Evolutionary conservation across 2,797 vertebrate species (phyloP).

Genomic region (Anisognathus igniventris): DNA sequence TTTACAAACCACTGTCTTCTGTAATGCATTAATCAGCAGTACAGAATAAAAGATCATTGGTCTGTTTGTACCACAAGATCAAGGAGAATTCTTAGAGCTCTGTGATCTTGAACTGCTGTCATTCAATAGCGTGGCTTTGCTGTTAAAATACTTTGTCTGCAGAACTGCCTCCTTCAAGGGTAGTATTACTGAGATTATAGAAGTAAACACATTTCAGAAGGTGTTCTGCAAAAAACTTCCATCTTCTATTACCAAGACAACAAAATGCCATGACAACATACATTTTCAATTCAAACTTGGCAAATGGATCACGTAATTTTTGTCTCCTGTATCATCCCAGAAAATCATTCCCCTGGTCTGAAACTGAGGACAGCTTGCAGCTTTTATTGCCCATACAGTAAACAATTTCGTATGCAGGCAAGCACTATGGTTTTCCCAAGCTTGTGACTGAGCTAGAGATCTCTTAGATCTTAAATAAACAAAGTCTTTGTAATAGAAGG

Average conservation of each 20-base stretch:
- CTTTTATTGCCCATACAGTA: background rate
- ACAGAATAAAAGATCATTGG: background rate
- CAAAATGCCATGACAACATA: background rate
- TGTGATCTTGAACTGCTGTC: background rate
- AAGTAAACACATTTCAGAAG: background rate
- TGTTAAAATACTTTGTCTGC: background rate
- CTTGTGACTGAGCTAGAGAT: background rate
- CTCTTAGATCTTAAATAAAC: background rate
- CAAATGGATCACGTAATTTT: background rate
- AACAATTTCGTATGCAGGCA: background rate
- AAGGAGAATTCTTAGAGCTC: background rate
- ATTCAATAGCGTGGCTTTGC: background rate
- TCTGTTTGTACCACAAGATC: background rate
- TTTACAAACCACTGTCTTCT: background rate
- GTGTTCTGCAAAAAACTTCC: background rate
- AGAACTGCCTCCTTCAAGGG: background rate
- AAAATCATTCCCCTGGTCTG: background rate
- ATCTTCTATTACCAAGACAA: background rate
- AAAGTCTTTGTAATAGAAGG: background rate
- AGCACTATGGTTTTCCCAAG: background rate
- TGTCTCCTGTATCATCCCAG: background rate
- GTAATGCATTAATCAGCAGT: background rate
- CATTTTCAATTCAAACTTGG: background rate
- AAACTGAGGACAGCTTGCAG: background rate
- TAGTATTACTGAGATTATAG: background rate